A percentile compares a stretch with the other conserved stretches of the same genome.
These are phyloP conservation scores for Pocota personata DNA, from an alignment of 2,888 invertebrate species.

Conservation along the genomic window DNA sequence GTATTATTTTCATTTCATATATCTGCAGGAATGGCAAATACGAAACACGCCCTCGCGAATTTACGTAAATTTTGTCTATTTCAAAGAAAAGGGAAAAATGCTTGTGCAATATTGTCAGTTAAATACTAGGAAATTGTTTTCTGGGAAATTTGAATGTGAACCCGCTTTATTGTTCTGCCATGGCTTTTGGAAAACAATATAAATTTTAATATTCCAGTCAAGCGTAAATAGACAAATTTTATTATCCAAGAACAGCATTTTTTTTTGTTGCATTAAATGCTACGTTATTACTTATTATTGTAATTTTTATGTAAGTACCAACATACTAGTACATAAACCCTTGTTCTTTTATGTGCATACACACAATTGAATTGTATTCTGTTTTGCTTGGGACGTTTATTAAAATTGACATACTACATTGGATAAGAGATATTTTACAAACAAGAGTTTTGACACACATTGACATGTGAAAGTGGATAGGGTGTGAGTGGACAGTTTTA, in stretches of 20 bases:
- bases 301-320: background rate
- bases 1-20: no score
- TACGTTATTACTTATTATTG: background rate
- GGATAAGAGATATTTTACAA: no score
- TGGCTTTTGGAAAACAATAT: background rate
- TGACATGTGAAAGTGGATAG: no score
- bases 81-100: background rate
- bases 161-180: background rate
- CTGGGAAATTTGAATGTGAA: background rate
- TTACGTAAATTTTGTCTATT: background rate
- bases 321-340: background rate
- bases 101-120: background rate
- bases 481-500: no score
- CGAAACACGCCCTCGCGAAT: background rate
- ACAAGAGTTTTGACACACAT: no score
- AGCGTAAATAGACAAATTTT: background rate
- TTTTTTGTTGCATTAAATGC: background rate
- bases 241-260: background rate
- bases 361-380: background rate
- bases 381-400: background rate
- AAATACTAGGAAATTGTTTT: background rate
- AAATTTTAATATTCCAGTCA: background rate
- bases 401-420: slow-evolving; percentile 11
- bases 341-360: no score
- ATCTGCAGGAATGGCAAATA: no score